Base-by-base conservation (phyloP, 1,140 invertebrate genomes). In the Akabosia matsudoensis region DNA sequence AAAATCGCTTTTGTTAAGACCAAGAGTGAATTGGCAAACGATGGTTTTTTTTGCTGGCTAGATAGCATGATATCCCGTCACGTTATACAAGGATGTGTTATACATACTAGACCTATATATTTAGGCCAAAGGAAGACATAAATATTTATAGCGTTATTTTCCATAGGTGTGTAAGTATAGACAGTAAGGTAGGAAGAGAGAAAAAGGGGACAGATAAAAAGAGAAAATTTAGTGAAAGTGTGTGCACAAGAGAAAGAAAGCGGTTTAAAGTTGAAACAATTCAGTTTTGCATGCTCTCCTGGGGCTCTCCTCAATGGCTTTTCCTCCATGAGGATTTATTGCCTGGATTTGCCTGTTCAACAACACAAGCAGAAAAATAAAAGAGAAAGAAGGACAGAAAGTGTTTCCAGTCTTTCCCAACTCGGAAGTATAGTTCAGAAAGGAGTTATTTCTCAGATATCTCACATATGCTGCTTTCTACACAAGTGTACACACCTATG, bases 281-380 rank as follows among this genome's bases (percentile, higher is more conserved):
- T 67, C 61, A 67, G 61, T 67, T 67, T 67, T 67, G 61, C 61
- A 67, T 67, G 61, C 61, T 67, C 61, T 67, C 61, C 61, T 67
- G 61, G 31, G 61, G 61, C 70, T 45, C 37, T 72, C 70, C 70
- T 72, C 37, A 72, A 72, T 72, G 33, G 70, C 70, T 72, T 72
- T 72, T 28, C 28, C 70, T 34, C 37, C 70, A 72, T 45, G 37
- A 45, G 70, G 37, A 51, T 72, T 72, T 72, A 37, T 51, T 51
- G 33, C 70, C 28, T 34, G 74, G 67, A 75, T 70, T 75, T 75
- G 54, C 33, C 33, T 28, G 28, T 64, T 24, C 28, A 64, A 22
- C n/a, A 64, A n/a, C 56, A 24, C 10, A 7, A 24, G 28, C 56
- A 64, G 56, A 13, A 64, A 45, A 45, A 45, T 10, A 45, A 45